Base-by-base conservation (phyloP, 2,888 invertebrate species). In the Frankliniella fusca region DNA sequence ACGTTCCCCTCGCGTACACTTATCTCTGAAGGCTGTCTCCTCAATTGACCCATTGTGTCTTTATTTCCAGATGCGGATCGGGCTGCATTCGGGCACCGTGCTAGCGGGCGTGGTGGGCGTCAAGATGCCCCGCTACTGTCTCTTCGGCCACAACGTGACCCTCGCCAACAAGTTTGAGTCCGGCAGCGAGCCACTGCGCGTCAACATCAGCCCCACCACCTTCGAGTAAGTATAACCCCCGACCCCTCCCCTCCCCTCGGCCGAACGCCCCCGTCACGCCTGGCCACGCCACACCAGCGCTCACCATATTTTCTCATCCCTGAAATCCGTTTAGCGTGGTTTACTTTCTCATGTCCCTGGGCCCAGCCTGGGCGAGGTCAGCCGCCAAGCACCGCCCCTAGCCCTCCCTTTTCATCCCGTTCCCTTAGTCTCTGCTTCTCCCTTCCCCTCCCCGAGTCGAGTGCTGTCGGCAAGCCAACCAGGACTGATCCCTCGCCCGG, bases 101-200 rank as follows among this genome's bases (percentile, higher is more conserved):
- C 88, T 98, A 80, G 97, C 97, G 2, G 98, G 97, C 0, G 96
- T 98, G 0, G 97, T 98, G 8, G 97, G 97, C 0, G 94, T 95
- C 82, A 97, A 95, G 86, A 96, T 96, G 96, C 93, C 96, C 48
- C 92, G 97, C 85, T 98, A 97, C 87, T 98, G 97, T 87, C 92
- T 98, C 83, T 97, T 98, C 86, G 97, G 98, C 0, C 97, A 97
- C 88, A 97, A 97, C 87, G 97, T 97, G 23, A 97, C 97, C 1
- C 91, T 97, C 83, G 97, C 97, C 81, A 98, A 98, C 89, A 97
- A 97, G 90, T 97, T 98, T 86, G 98, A 98, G 88, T 97, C 97
- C 0, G 93, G 95, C 76, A 97, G 97, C 84, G 96, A 96, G 87
- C 96, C 97, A 0, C 90, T 96, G 85, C 93, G 93, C 88, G 95